Evolutionary conservation across 2,797 vertebrate species (phyloP), one percentile per base, ranked within the genome.

Genomic region (Chanos chanos): DNA sequence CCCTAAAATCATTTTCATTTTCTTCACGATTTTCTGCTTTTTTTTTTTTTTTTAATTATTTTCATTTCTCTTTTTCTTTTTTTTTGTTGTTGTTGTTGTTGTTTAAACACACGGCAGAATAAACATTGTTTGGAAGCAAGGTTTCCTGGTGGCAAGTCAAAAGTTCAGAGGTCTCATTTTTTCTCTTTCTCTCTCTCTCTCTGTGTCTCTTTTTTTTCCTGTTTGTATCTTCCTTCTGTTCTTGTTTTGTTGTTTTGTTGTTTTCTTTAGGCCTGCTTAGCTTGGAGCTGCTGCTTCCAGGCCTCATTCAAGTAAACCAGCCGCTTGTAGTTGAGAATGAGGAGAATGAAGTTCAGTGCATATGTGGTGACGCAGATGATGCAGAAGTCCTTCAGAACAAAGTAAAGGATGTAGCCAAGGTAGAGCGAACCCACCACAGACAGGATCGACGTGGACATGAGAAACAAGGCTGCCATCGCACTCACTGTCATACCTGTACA

Each of bases 241-340:
- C 83, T 85, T 57, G 61, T 8, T n/a, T 72, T 78, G 78, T 73
- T 70, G 83, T 83, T 78, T 9, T 27, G 12, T 40, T 7, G 44
- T 52, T 4, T 13, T 27, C 71, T 87, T 85, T 81, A 98, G 86
- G 98, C 95, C 89, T 92, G 89, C 84, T 98, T 98, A 74, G 86
- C 90, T 82, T 90, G 92, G 74, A 98, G 92, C 76, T 97, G 93
- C 87, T 89, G 91, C 87, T 98, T 99, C 96, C 96, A 99, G 80
- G 96, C 95, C 79, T 97, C 96, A 1, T 99, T 99, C 93, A 99
- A 97, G 94, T 98, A 99, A 92, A 99, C 96, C 85, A 99, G 91
- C 92, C 97, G 95, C 92, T 97, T 98, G 91, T 98, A 99, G 91
- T 99, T 98, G 92, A 99, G 89, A 78, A 93, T 92, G 82, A 97